Base-by-base conservation (phyloP, 2,797 vertebrate genomes). In the Dermochelys coriacea region DNA sequence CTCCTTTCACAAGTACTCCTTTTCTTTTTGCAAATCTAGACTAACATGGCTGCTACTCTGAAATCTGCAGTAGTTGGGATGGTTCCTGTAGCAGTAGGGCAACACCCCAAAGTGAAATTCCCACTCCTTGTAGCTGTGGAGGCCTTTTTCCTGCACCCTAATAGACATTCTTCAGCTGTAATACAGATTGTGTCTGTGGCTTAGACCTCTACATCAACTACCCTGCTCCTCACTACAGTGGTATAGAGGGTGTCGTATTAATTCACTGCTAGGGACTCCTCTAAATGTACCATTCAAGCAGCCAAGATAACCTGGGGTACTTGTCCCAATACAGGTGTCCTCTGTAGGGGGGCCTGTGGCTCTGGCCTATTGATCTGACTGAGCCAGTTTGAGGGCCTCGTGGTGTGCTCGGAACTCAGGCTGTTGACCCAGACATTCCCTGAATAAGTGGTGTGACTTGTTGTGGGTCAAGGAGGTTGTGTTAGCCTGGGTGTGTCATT, bases 141-240 rank as follows among this genome's bases (percentile, higher is more conserved):
- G 4, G 34, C 59, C 0, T n/a, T 86, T 86, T 89, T 93, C 78
- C 78, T 88, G 0, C 0, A 86, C 27, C 64, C 45, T 23, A 0
- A 0, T 68, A 75, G 93, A 93, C 16, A 4, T 15, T 37, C 41
- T 87, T 86, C 19, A 45, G 0, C 3, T 94, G 41, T 45, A 23
- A 41, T 74, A 45, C 41, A 25, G 41, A 23, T 27, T 61, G 59
- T 61, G 5, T 25, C 71, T 27, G 23, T 45, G 71, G 23, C 12
- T 27, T 45, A 25, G 41, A 23, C 41, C 6, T 74, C 23, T 74
- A 74, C 10, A 74, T 41, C 41, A 74, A 6, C 23, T 23, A 74
- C n/a, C 68, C 23, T 41, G 19, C 10, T 23, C 37, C 68, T 41
- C 68, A 74, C 37, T 74, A 45, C 41, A 25, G 5, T 74, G 23